phyloP scores from a whole-genome alignment of 2,113 vertebrate genomes.

The Anarhynchus alexandrinus region DNA sequence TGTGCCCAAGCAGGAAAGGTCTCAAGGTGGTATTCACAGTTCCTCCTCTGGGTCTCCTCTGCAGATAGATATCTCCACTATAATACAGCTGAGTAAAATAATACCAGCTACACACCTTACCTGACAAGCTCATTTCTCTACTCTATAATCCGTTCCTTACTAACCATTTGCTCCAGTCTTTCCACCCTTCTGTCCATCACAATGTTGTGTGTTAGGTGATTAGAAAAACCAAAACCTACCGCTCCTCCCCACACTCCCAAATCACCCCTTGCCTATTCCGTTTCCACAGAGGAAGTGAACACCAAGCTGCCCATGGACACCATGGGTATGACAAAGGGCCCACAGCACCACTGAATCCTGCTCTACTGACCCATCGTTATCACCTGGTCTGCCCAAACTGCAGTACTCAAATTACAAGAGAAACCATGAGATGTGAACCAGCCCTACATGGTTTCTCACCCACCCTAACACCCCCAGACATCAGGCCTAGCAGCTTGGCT shows the following conservation, averaged over 20 bases:
- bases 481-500: not conserved
- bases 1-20: not conserved
- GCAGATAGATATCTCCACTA: not conserved
- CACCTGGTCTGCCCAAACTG: not conserved
- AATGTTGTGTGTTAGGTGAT: not conserved
- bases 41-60: not conserved
- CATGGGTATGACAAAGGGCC: not conserved
- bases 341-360: not conserved
- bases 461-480: not conserved
- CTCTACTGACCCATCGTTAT: not conserved
- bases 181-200: not conserved
- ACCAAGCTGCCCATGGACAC: not conserved
- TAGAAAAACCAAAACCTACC: not conserved
- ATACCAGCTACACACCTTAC: not conserved
- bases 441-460: not conserved
- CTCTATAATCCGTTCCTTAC: accelerated
- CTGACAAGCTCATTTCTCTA: not conserved
- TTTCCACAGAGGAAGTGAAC: not conserved
- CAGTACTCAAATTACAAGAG: not conserved
- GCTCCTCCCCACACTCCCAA: not conserved
- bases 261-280: not conserved
- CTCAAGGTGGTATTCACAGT: not conserved
- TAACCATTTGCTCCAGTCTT: not conserved
- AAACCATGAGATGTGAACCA: not conserved
- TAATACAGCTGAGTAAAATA: not conserved